phyloP scores from a whole-genome alignment of 2,888 invertebrate genomes.

The Phorcus lineatus region DNA sequence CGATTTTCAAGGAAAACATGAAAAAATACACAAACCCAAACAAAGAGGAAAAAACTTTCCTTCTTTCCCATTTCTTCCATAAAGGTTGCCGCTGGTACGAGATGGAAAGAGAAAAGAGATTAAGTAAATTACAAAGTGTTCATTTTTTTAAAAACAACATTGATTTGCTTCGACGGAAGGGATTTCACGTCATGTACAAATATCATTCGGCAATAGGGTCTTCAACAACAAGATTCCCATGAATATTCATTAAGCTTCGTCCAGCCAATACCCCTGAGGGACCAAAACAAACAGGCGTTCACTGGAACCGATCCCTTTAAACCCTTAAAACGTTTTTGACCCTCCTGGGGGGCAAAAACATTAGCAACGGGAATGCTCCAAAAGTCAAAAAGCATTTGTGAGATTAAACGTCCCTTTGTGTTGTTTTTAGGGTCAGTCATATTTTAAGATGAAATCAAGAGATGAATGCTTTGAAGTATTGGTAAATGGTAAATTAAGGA shows the following conservation, averaged over 20 bases:
- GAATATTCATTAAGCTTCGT: background rate
- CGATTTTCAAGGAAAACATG: no score
- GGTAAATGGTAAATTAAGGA: no score
- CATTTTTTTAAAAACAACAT: background rate
- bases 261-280: background rate
- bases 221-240: background rate
- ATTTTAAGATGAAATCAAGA: background rate
- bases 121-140: background rate
- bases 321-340: slow-evolving; percentile 13
- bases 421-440: background rate
- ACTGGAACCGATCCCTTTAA: background rate
- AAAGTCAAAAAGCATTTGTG: background rate
- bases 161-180: background rate
- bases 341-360: slow-evolving; percentile 2
- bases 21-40: no score
- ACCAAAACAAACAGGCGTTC: background rate
- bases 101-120: background rate
- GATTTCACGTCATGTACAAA: background rate
- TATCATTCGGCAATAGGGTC: background rate
- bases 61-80: background rate
- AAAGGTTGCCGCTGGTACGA: background rate
- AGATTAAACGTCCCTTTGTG: background rate
- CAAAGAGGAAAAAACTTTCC: no score
- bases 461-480: no score
- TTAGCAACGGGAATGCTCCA: background rate